A percentile compares a stretch with the other conserved stretches of the same genome.
Evolutionary conservation across 2,113 vertebrate genomes (phyloP).

Genomic region (Grus americana): DNA sequence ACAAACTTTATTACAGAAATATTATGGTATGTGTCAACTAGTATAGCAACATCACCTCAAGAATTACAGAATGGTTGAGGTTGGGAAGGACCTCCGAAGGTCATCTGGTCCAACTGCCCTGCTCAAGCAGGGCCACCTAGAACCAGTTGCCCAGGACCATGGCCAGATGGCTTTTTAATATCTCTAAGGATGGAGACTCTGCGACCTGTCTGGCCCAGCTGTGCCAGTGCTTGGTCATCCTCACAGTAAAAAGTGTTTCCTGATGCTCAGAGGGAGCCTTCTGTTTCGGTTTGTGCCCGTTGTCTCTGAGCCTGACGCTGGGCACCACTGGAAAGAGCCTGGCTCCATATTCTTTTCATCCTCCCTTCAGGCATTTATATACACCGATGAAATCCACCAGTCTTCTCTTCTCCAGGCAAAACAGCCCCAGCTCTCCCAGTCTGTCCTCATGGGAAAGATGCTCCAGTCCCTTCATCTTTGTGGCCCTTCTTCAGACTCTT

Average conservation of each 20-base stretch:
- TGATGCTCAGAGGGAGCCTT: neutral
- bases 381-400: neutral
- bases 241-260: neutral
- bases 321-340: neutral
- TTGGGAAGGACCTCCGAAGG: neutral
- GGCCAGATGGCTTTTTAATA: neutral
- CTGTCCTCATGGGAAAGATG: neutral
- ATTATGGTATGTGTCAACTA: neutral
- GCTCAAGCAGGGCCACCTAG: neutral
- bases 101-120: neutral
- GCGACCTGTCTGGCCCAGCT: neutral
- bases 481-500: neutral
- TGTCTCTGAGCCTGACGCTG: neutral
- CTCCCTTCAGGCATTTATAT: neutral
- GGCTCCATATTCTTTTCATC: fast-evolving
- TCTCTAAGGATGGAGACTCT: neutral
- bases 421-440: too few relatives aligned
- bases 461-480: neutral
- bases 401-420: neutral
- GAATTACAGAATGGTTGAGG: neutral
- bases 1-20: neutral
- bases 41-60: neutral
- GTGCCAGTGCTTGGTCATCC: neutral
- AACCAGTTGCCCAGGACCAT: neutral
- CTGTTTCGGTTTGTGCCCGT: neutral